These are phyloP conservation scores for Amblyopsis hoosieri DNA, from an alignment of 2,797 vertebrate genomes.

Conservation along the genomic window DNA sequence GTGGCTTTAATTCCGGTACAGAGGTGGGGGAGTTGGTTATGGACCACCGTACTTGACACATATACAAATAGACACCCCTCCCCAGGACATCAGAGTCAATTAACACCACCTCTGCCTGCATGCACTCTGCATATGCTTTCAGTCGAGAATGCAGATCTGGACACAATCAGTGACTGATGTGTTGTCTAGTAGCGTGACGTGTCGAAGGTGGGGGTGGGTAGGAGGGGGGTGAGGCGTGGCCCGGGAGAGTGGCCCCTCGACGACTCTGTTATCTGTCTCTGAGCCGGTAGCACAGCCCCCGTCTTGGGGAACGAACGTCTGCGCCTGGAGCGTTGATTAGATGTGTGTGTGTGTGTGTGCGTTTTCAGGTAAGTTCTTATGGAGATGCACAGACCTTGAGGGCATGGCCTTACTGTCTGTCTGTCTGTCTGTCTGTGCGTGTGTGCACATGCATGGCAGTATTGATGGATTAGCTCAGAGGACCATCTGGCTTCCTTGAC, in stretches of 20 bases:
- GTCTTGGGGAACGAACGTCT: neutral
- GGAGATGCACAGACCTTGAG: neutral
- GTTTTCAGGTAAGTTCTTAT: constrained; percentile 50
- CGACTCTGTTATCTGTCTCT: constrained; percentile 22
- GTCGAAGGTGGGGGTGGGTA: too few species aligned
- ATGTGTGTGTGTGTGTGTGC: constrained; percentile 5
- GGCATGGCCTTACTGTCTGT: neutral
- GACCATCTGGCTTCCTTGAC: neutral
- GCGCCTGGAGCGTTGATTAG: neutral
- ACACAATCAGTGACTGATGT: neutral
- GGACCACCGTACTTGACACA: neutral
- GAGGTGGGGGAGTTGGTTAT: neutral
- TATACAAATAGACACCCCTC: neutral
- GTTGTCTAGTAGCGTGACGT: neutral
- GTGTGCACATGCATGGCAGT: neutral
- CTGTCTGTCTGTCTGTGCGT: constrained; percentile 5
- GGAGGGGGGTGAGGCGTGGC: neutral
- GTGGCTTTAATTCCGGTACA: too few species aligned
- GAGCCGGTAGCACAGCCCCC: neutral
- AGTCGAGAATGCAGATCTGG: constrained; percentile 26
- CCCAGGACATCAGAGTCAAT: constrained; percentile 8
- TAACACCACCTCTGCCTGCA: neutral
- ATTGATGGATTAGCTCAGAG: neutral
- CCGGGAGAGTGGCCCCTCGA: constrained; percentile 2
- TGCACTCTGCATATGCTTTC: constrained; percentile 24